phyloP scores from a whole-genome alignment of 2,888 invertebrate species.

The Melanargia galathea region DNA sequence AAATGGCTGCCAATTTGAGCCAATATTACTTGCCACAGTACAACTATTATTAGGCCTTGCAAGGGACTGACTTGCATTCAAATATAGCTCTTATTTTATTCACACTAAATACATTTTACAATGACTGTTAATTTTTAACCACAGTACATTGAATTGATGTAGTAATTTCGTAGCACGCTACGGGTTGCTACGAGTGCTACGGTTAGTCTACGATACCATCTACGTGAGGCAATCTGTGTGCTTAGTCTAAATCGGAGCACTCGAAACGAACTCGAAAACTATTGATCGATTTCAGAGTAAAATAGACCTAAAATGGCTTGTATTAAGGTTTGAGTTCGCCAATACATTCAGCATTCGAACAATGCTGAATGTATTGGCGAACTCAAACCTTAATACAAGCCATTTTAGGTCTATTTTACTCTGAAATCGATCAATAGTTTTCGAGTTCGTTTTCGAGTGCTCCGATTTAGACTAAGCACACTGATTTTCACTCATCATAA shows the following conservation, averaged over 20 bases:
- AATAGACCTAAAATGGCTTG: too few relatives aligned
- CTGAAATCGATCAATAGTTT: too few relatives aligned
- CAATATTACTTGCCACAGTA: slow-evolving; percentile 26
- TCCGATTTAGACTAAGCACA: too few relatives aligned
- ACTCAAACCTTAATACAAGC: too few relatives aligned
- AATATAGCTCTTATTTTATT: background rate
- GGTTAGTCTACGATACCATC: slow-evolving; percentile 20
- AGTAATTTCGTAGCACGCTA: slow-evolving; percentile 32
- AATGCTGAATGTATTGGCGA: too few relatives aligned
- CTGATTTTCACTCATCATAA: slow-evolving; percentile 10
- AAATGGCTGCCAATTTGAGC: slow-evolving; percentile 32
- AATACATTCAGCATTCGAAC: too few relatives aligned
- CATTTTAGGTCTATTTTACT: too few relatives aligned
- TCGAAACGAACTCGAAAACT: too few relatives aligned
- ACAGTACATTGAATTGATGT: slow-evolving; percentile 24
- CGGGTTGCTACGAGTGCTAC: slow-evolving; percentile 20
- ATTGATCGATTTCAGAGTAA: too few relatives aligned
- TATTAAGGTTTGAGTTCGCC: too few relatives aligned
- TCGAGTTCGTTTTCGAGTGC: too few relatives aligned
- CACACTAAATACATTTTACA: background rate
- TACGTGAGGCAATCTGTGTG: slow-evolving; percentile 14
- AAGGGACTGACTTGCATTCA: background rate
- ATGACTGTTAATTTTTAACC: background rate
- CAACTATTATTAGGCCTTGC: slow-evolving; percentile 26
- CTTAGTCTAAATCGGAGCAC: too few relatives aligned